These are phyloP conservation scores for Pharmacophagus antenor DNA, from an alignment of 2,888 invertebrate species.

Conservation along the genomic window DNA sequence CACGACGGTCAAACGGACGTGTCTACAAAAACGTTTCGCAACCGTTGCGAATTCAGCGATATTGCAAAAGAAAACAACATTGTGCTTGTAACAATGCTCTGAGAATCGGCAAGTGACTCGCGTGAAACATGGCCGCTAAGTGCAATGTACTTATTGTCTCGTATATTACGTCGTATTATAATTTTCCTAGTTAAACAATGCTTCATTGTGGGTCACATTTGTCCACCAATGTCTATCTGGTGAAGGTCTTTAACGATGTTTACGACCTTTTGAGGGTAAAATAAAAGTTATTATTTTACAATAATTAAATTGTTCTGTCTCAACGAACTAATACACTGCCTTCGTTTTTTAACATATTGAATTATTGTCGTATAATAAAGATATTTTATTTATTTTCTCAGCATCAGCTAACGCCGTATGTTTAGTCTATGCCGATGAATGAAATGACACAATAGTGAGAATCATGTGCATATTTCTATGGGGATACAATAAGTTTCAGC, in stretches of 20 bases:
- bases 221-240: not conserved
- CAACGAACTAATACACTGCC: too few species aligned
- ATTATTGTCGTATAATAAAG: not conserved
- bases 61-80: slow-evolving; percentile 75
- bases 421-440: slow-evolving; percentile 40
- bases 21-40: slow-evolving; percentile 59
- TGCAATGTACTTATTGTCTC: slow-evolving; percentile 35
- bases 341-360: not conserved
- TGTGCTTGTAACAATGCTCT: slow-evolving; percentile 67
- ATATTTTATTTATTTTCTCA: not conserved
- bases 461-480: slow-evolving; percentile 54
- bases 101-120: slow-evolving; percentile 54
- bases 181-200: not conserved
- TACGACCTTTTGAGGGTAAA: too few species aligned
- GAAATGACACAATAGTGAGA: slow-evolving; percentile 67
- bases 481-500: slow-evolving; percentile 57
- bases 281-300: too few species aligned
- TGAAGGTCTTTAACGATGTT: not conserved
- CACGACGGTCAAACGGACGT: slow-evolving; percentile 56
- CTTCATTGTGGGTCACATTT: not conserved
- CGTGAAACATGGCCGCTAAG: slow-evolving; percentile 44
- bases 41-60: slow-evolving; percentile 68
- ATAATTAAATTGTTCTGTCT: too few species aligned
- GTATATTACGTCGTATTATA: not conserved
- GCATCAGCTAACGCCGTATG: not conserved